Percentiles rank a stretch among this genome's conserved stretches.
These are phyloP conservation scores for Lacerta agilis DNA, from an alignment of 2,797 vertebrate species.

Conservation along the genomic window DNA sequence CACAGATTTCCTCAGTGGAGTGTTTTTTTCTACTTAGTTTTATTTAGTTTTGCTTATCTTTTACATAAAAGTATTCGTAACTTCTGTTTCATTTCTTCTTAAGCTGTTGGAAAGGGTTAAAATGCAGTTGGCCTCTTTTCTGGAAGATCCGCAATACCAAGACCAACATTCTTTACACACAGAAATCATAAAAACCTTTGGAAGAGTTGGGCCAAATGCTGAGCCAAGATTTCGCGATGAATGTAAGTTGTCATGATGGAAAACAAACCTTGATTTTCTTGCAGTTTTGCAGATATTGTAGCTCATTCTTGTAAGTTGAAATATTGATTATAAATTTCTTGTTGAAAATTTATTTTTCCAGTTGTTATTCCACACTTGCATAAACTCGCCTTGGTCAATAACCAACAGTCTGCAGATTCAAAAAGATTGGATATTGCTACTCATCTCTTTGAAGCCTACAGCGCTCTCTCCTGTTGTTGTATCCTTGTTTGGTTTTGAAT, in stretches of 20 bases:
- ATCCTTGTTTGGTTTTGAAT: slow-evolving; percentile 83
- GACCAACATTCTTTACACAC: slow-evolving; percentile 98
- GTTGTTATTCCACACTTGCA: slow-evolving; percentile 98
- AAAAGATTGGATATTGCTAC: slow-evolving; percentile 95
- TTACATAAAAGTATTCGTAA: not conserved
- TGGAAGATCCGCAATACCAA: slow-evolving; percentile 98
- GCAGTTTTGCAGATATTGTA: not conserved
- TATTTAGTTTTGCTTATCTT: not conserved
- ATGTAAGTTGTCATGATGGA: slow-evolving; percentile 82
- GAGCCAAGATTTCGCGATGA: slow-evolving; percentile 98
- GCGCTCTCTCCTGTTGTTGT: slow-evolving; percentile 99
- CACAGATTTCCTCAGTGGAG: not conserved
- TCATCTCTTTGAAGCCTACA: slow-evolving; percentile 98
- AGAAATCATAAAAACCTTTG: slow-evolving; percentile 97
- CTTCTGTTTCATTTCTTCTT: slow-evolving; percentile 51
- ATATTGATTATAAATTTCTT: slow-evolving; percentile 20
- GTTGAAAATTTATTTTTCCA: slow-evolving; percentile 67
- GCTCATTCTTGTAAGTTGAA: not conserved
- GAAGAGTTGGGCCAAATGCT: slow-evolving; percentile 95
- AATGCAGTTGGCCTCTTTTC: slow-evolving; percentile 97
- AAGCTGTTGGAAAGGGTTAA: slow-evolving; percentile 98
- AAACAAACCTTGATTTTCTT: not conserved
- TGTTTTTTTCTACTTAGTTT: not conserved
- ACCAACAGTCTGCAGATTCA: slow-evolving; percentile 90
- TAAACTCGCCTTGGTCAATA: slow-evolving; percentile 94